Evolutionary conservation across 2,113 vertebrate genomes (phyloP).

Genomic region (Mesoclemmys tuberculata): DNA sequence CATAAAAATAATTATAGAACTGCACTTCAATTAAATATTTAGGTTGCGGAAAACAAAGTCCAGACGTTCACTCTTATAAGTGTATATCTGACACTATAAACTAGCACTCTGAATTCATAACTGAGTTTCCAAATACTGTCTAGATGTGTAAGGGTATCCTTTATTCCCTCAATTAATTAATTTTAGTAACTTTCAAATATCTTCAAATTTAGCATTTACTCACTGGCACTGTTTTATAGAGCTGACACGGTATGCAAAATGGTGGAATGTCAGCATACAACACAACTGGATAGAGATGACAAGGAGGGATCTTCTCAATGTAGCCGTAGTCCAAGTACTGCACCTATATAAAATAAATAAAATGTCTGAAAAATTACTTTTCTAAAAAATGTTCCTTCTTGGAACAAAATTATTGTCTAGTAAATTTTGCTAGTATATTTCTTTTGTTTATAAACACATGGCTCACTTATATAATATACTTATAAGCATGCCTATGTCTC

Average conservation of each 20-base stretch:
- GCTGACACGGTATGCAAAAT: slow-evolving; percentile 89
- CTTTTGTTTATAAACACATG: background rate
- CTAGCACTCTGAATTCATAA: background rate
- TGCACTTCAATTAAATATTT: background rate
- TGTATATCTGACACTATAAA: background rate
- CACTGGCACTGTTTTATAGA: slow-evolving; percentile 85
- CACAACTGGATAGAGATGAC: slow-evolving; percentile 88
- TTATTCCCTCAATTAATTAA: background rate
- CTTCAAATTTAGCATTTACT: slow-evolving; percentile 54
- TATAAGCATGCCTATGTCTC: too few relatives aligned
- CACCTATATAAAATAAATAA: slow-evolving; percentile 73
- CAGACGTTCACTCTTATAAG: background rate
- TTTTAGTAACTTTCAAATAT: fast-evolving
- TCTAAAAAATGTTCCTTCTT: background rate
- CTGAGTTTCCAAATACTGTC: background rate
- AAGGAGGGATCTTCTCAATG: slow-evolving; percentile 89
- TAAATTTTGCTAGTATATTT: background rate
- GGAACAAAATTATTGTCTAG: background rate
- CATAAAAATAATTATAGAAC: background rate
- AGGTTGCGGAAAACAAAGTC: background rate
- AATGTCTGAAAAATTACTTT: background rate
- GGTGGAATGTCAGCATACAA: slow-evolving; percentile 85
- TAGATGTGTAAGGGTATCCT: background rate
- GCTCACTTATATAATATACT: too few relatives aligned
- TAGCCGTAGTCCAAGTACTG: slow-evolving; percentile 88